phyloP scores from a whole-genome alignment of 2,797 vertebrate genomes.

The Xiphophorus birchmanni region DNA sequence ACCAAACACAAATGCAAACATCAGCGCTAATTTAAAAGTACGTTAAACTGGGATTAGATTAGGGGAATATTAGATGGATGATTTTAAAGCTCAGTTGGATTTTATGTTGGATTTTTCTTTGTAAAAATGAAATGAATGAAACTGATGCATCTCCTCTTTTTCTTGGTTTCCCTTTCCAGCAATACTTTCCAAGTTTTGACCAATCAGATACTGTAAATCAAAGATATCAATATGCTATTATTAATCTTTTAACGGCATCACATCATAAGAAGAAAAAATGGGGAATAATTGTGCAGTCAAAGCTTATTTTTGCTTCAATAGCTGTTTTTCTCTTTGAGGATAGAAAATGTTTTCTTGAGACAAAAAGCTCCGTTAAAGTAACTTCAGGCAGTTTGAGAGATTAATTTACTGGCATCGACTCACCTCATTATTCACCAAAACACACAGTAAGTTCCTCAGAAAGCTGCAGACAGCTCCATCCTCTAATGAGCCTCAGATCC shows the following conservation, averaged over 20 bases:
- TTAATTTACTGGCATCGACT: slow-evolving; percentile 39
- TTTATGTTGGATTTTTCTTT: no score
- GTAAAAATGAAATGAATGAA: no score
- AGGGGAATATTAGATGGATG: no score
- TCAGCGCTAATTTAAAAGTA: no score
- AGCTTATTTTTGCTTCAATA: not conserved
- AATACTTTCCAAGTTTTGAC: not conserved
- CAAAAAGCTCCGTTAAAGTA: slow-evolving; percentile 44
- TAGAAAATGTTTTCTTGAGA: slow-evolving; percentile 41
- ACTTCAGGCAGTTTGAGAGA: slow-evolving; percentile 40
- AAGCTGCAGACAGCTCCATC: slow-evolving; percentile 35
- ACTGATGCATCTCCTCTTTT: not conserved
- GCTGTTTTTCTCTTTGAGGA: slow-evolving; percentile 49
- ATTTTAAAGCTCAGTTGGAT: no score
- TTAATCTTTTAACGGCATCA: not conserved
- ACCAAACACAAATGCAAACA: no score
- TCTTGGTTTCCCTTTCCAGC: not conserved
- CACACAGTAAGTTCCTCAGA: slow-evolving; percentile 31
- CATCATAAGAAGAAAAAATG: not conserved
- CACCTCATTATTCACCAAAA: slow-evolving; percentile 58
- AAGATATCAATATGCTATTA: not conserved
- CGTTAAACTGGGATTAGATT: no score
- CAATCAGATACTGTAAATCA: not conserved
- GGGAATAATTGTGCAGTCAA: not conserved
- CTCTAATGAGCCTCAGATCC: slow-evolving; percentile 50